Evolutionary conservation across 2,113 vertebrate species (phyloP).

Genomic region (Psophia crepitans): DNA sequence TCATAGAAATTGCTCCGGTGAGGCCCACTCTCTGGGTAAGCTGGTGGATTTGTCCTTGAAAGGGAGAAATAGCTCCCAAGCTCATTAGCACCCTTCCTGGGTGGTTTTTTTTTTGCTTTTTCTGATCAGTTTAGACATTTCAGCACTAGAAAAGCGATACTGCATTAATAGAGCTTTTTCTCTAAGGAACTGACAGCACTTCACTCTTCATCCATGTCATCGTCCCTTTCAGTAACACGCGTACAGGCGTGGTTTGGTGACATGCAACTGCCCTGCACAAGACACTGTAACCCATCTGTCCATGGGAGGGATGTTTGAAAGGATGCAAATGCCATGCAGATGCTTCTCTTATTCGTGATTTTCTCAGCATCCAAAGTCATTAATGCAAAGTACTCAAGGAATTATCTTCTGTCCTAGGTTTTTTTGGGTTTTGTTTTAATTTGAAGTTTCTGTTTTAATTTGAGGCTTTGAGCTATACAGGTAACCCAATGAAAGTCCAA

Average conservation of each 20-base stretch:
- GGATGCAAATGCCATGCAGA: background rate
- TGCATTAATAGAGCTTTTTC: background rate
- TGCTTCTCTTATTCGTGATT: background rate
- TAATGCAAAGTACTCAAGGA: background rate
- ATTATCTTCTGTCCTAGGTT: background rate
- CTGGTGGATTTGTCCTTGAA: background rate
- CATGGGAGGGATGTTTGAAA: background rate
- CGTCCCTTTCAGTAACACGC: background rate
- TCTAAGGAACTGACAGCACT: background rate
- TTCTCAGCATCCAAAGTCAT: background rate
- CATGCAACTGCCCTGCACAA: background rate
- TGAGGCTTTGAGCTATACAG: slow-evolving; percentile 89
- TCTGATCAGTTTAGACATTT: background rate
- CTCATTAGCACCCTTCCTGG: background rate
- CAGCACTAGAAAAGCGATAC: background rate
- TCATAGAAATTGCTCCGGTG: background rate
- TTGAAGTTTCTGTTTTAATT: slow-evolving; percentile 71
- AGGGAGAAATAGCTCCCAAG: background rate
- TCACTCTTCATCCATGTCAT: background rate
- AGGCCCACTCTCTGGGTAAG: background rate
- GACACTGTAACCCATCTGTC: background rate
- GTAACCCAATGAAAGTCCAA: slow-evolving; percentile 80
- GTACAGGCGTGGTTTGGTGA: background rate
- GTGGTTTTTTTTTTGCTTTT: background rate
- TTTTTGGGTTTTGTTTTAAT: slow-evolving; percentile 17